These are phyloP conservation scores for Nomada ferruginata DNA, from an alignment of 2,888 invertebrate genomes.

Conservation along the genomic window DNA sequence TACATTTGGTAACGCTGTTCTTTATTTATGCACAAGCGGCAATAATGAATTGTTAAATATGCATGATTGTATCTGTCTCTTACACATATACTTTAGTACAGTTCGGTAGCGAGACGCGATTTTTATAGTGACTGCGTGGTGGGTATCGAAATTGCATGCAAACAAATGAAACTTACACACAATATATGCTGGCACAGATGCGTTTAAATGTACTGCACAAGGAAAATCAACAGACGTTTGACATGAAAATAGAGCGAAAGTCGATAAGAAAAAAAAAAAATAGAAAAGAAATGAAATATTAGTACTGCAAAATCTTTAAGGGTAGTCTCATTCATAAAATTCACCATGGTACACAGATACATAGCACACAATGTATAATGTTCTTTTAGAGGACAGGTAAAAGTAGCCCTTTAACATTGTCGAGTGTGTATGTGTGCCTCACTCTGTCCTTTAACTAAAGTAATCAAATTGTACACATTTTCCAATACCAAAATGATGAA, in stretches of 20 bases:
- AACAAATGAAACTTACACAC: constrained; percentile 60
- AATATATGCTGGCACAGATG: constrained; percentile 81
- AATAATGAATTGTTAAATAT: constrained; percentile 40
- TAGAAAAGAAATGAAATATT: constrained; percentile 58
- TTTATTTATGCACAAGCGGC: constrained; percentile 24
- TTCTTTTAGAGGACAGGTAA: constrained; percentile 57
- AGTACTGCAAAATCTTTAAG: constrained; percentile 56
- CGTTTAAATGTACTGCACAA: constrained; percentile 82
- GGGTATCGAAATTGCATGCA: constrained; percentile 73
- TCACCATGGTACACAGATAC: constrained; percentile 81
- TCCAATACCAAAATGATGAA: constrained; percentile 29
- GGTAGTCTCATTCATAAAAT: constrained; percentile 68
- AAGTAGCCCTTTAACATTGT: constrained; percentile 63
- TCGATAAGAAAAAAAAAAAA: constrained; percentile 44
- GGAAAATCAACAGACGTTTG: constrained; percentile 80
- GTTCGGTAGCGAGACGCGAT: constrained; percentile 52
- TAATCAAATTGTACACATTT: constrained; percentile 48
- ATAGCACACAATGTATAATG: constrained; percentile 76
- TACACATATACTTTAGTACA: constrained; percentile 49
- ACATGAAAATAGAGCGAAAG: constrained; percentile 81
- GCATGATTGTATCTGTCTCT: constrained; percentile 62
- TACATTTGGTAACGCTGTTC: constrained; percentile 10
- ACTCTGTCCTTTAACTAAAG: constrained; percentile 58
- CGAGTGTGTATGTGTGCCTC: constrained; percentile 75
- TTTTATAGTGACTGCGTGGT: constrained; percentile 56